Evolutionary conservation across 2,113 vertebrate genomes (phyloP), one percentile per base, ranked within the genome.

Genomic region (Etia nguti): DNA sequence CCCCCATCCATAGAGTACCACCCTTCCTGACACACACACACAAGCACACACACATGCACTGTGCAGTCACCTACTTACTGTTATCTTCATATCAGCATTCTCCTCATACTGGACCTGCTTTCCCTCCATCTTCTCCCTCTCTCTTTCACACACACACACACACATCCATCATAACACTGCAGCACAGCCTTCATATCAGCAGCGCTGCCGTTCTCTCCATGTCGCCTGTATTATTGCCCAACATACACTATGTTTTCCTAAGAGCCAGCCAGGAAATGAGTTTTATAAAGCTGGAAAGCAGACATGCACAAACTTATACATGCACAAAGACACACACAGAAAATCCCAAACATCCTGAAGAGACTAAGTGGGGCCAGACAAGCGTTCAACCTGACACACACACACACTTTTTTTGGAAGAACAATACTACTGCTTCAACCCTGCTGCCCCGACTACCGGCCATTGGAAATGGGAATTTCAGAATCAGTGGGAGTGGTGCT

Each of bases 271-370:
- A 96, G 96, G 95, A 96, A 96, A 96, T 95, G 83, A 93, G 90
- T 92, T 95, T 93, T 94, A 93, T 92, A 92, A 92, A 92, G 91
- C 92, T 91, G 86, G 80, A 91, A 90, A 83, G 81, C 84, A 24
- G 36, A 55, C 80, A 52, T 83, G 65, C 57, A 65, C 62, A 81
- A 84, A 62, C 80, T 50, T 75, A 43, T 79, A 79, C 80, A 59
- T 54, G 70, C 81, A 36, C 41, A 70, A 26, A 20, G 29, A 60
- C 62, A 85, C 68, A 75, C 68, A 93, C 26, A 82, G 13, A 89
- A 93, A 90, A 92, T 84, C 87, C 94, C 91, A 93, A 93, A 95
- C 95, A 90, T 96, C 95, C 94, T 95, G 95, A 93, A 95, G 93
- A 96, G 95, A 96, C 94, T 92, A 89, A 90, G 92, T 86, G 94